Evolutionary conservation across 2,888 invertebrate species (phyloP), one percentile per base, ranked within the genome.

Genomic region (Palloptera scutellata): DNA sequence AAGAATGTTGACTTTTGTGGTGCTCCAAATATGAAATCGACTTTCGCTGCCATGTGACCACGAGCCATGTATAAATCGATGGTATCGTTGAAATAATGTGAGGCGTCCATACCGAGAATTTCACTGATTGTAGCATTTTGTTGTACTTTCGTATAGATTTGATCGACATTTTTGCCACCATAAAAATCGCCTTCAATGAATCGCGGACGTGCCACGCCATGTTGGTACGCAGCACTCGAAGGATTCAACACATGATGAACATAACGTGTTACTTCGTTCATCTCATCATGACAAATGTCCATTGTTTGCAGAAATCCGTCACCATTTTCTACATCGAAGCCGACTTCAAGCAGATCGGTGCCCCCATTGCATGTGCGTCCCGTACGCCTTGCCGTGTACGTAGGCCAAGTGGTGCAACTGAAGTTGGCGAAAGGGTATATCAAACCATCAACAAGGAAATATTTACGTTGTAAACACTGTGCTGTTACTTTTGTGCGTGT

Each of bases 21-120:
- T 1, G 84, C 74, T 0, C 83, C 86, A 70, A 85, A 88, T 10
- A 87, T 84, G 68, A 86, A 86, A 78, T 89, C 88, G 0, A 84
- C 83, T 71, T 86, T 87, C 1, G 88, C 86, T 0, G 86, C 82
- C 20, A 88, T 74, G 77, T 88, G 88, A 8, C 88, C 88, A 1
- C 87, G 80, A 1, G 87, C 83, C 58, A 88, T 72, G n/a, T 76
- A 80, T 1, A 80, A 68, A 60, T 80, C 73, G 4, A 61, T 68
- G 17, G 74, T 71, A 9, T 70, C 76, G 19, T 80, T 70, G 66
- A 80, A 80, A 61, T 78, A 82, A 1, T 71, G 74, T 6, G 71
- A 69, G 13, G 81, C 76, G 60, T 81, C 78, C 73, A 77, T 75
- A 20, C 80, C 82, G 8, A 87, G 75, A 12, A 85, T 81, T 5